Base-by-base conservation (phyloP, 2,113 vertebrate species). In the Henicopernis longicauda region DNA sequence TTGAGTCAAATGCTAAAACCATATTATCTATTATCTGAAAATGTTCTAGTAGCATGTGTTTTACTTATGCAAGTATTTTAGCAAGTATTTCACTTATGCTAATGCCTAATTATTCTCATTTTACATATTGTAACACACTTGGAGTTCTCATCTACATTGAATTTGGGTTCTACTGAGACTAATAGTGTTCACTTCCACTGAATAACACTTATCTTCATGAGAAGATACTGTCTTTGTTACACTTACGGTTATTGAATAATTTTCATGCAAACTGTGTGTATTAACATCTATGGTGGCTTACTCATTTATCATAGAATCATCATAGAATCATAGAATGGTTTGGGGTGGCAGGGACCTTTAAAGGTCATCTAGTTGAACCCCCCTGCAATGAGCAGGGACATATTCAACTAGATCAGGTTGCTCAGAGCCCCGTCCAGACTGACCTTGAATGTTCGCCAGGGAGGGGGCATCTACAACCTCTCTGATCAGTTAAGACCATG, bases 81-180 rank as follows among this genome's bases (percentile, higher is more conserved):
- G 32, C 16, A 71, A 52, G 42, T 44, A 42, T 80, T 85, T 91
- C 29, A 55, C n/a, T 84, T 57, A 61, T 47, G 25, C 67, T 85
- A 63, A 79, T 82, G 21, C 55, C 11, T 80, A 80, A 62, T 67
- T 77, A 47, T 36, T 52, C 10, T 69, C 31, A 81, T 74, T 57
- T 82, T 91, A 50, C 31, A 18, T 93, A 36, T 31, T 65, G 38
- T 47, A 80, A 69, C 32, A 61, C 16, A 61, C 12, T 50, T 47
- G 23, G 23, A 47, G 31, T 26, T 81, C 44, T 78, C 16, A 13
- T 57, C 47, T 76, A 63, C 29, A 50, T 40, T 72, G 36, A 70
- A 42, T 66, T 92, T 80, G 49, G 10, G 45, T 80, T 90, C 78
- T 91, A n/a, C 82, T 90, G 69, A 88, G 59, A 50, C 27, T 45